Evolutionary conservation across 2,797 vertebrate species (phyloP).

Genomic region (Balearica regulorum): DNA sequence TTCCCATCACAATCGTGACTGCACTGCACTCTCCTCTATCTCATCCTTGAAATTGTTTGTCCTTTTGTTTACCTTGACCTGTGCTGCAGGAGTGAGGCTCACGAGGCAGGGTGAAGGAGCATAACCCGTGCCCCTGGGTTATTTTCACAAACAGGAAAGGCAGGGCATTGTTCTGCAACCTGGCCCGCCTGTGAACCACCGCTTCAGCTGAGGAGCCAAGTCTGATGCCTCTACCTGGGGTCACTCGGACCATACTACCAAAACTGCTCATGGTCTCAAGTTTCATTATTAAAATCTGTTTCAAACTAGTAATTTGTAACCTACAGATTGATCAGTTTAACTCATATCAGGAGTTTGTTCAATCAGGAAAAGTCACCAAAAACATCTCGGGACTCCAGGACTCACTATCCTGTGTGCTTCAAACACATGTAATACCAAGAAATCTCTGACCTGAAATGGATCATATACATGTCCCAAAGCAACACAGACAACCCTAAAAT

Average conservation of each 20-base stretch:
- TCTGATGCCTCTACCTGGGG: accelerated
- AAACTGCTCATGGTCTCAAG: no score
- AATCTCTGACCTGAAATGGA: background rate
- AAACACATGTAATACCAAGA: background rate
- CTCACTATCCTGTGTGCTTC: accelerated
- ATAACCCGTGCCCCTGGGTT: accelerated
- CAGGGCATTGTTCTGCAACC: background rate
- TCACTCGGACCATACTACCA: background rate
- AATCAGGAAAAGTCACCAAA: background rate
- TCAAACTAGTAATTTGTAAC: background rate
- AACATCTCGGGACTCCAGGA: background rate
- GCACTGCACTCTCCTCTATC: background rate
- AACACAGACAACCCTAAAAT: background rate
- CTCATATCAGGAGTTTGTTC: background rate
- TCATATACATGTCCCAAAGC: background rate
- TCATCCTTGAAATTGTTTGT: background rate
- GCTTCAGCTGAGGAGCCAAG: background rate
- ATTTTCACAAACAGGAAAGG: no score
- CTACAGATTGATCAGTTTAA: background rate
- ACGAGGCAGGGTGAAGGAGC: background rate
- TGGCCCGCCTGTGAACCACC: accelerated
- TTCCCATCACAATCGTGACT: background rate
- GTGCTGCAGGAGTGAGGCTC: background rate
- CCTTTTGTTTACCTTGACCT: no score
- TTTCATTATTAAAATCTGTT: background rate